Evolutionary conservation across 1,140 invertebrate species (phyloP).

Genomic region (Anthonomus grandis): DNA sequence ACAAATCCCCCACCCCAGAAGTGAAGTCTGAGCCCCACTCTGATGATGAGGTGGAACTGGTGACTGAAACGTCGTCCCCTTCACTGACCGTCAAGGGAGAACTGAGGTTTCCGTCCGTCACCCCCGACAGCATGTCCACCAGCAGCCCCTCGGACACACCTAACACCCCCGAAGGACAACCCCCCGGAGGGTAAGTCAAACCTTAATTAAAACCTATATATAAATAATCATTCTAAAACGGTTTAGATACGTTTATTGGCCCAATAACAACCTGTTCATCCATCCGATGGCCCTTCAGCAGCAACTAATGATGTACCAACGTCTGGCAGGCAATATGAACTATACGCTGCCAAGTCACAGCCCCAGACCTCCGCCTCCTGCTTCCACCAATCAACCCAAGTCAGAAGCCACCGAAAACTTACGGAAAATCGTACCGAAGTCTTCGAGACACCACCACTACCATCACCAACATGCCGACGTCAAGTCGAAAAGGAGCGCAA

Average conservation of each 20-base stretch:
- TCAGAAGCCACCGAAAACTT: conserved; percentile 22
- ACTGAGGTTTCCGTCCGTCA: conserved; percentile 26
- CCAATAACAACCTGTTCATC: conserved; percentile 64
- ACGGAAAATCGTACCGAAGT: conserved; percentile 40
- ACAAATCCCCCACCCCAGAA: conserved; percentile 57
- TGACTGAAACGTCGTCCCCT: conserved; percentile 52
- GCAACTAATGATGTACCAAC: conserved; percentile 70
- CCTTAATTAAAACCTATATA: too few species aligned
- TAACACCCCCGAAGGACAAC: conserved; percentile 32
- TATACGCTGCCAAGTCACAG: conserved; percentile 35
- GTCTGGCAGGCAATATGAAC: conserved; percentile 57
- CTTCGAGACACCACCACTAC: conserved; percentile 29
- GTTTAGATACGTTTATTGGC: conserved; percentile 61
- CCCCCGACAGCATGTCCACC: conserved; percentile 22
- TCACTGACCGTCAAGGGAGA: conserved; percentile 36
- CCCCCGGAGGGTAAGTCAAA: too few species aligned
- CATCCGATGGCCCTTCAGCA: conserved; percentile 70
- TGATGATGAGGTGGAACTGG: conserved; percentile 56
- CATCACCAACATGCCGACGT: conserved; percentile 38
- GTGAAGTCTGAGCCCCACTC: conserved; percentile 56
- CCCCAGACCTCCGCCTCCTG: conserved; percentile 32
- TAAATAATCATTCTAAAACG: too few species aligned
- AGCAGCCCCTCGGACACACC: conserved; percentile 24
- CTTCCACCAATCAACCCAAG: neutral
- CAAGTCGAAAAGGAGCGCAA: conserved; percentile 49